phyloP scores from a whole-genome alignment of 2,797 vertebrate species.

The Enteromius paludinosus region DNA sequence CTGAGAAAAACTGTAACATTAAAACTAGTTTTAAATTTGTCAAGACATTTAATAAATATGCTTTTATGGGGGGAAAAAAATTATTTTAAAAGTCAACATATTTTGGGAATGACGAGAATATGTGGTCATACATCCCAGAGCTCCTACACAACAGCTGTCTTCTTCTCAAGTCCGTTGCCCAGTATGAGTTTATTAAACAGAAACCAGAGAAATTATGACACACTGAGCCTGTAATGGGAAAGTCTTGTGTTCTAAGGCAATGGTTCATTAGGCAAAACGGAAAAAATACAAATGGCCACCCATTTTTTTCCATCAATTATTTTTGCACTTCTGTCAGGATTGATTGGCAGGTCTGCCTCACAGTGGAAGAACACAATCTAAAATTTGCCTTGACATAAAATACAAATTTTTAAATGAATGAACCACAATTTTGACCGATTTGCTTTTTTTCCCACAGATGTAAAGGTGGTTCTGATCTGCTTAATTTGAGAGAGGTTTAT shows the following conservation, averaged over 20 bases:
- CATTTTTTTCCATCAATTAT: slow-evolving; percentile 9
- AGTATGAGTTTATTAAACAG: slow-evolving; percentile 2
- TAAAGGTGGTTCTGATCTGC: not conserved
- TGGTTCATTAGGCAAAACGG: not conserved
- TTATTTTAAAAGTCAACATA: not conserved
- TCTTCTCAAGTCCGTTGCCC: not conserved
- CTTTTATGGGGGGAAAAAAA: not conserved
- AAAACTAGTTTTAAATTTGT: not conserved
- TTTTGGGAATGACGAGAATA: not conserved
- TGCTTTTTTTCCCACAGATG: not conserved
- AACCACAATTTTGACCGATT: not conserved
- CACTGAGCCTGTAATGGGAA: not conserved
- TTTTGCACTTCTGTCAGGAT: not conserved
- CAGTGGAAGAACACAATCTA: not conserved
- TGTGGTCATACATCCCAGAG: not conserved
- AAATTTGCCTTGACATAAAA: slow-evolving; percentile 19
- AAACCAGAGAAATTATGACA: not conserved
- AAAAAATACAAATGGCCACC: not conserved
- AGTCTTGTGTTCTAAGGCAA: too few relatives aligned
- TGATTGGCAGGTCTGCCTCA: slow-evolving; percentile 9
- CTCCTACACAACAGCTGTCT: not conserved
- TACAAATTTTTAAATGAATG: not conserved
- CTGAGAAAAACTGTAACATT: too few relatives aligned
- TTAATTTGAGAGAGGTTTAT: slow-evolving; percentile 5
- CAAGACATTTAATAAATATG: too few relatives aligned